Evolutionary conservation across 2,797 vertebrate genomes (phyloP).

Genomic region (Sebastes aleutianus): DNA sequence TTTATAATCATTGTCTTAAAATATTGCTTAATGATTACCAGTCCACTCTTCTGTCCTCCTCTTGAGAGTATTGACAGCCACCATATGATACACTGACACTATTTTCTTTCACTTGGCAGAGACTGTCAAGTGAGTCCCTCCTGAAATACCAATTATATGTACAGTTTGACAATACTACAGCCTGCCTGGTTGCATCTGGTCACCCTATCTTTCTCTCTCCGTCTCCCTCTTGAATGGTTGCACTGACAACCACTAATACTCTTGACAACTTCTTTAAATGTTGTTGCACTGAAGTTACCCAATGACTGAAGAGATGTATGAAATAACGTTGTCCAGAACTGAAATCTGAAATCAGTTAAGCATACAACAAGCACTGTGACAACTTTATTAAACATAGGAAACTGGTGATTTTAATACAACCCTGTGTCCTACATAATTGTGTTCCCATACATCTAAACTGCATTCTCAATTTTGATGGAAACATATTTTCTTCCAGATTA

Average conservation of each 20-base stretch:
- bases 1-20: not conserved
- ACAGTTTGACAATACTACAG: constrained; percentile 37
- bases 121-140: constrained; percentile 37
- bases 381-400: not conserved
- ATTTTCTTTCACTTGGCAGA: constrained; percentile 22
- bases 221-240: constrained; percentile 8
- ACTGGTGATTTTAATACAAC: not conserved
- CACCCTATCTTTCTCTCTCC: constrained; percentile 7
- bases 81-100: constrained; percentile 11
- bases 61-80: constrained; percentile 18
- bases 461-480: too few species aligned
- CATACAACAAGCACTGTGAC: not conserved
- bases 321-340: not conserved
- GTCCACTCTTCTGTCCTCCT: not conserved
- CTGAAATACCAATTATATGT: constrained; percentile 59
- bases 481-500: too few species aligned
- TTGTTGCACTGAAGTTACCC: not conserved
- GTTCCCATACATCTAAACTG: too few species aligned
- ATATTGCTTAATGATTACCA: not conserved
- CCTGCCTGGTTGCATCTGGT: constrained; percentile 35
- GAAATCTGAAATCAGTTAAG: not conserved
- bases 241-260: constrained; percentile 30
- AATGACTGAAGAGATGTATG: not conserved
- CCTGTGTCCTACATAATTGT: too few species aligned
- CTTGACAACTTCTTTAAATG: constrained; percentile 37